Base-by-base conservation (phyloP, 2,888 invertebrate species). In the Monopis laevigella region DNA sequence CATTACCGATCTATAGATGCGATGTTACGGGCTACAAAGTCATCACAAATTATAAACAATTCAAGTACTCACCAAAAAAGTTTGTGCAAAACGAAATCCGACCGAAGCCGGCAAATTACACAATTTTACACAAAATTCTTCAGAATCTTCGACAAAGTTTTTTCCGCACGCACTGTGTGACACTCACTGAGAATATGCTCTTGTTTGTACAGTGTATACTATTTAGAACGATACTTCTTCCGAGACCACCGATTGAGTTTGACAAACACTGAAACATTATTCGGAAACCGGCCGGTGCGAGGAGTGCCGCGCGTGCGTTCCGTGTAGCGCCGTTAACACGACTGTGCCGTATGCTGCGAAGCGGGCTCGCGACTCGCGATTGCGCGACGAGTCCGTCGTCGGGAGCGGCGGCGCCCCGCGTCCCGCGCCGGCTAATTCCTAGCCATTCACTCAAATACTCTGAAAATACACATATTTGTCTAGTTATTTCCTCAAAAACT, bases 81-180 rank as follows among this genome's bases (percentile, higher is more conserved):
- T 75, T 71, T 70, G 77, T 75, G 78, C 63, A 75, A 75, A 71
- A 64, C 58, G 67, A 67, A 66, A 73, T 73, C 77, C 78, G 67
- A 65, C 69, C 59, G 62, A 61, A 56, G 67, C 75, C 74, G 74
- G 71, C 60, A 71, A 69, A 69, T 73, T 75, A 75, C 80, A 78
- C 78, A 78, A 75, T 72, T 74, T 73, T 70, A 71, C 77, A 75
- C 78, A 74, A 77, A 71, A 77, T 74, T 77, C 74, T 80, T 82
- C 73, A 81, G 73, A 80, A 80, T 81, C 77, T 78, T 71, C 77
- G 77, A 75, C 69, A 70, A 80, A 80, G 80, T 82, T 82, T 82
- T 82, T 80, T 82, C 59, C 81, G 71, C 71, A 82, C 81, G 72
- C 81, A 82, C 77, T 80, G 81, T 65, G 80, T 77, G 67, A 80